A percentile compares a stretch with the other conserved stretches of the same genome.
Evolutionary conservation across 1,140 invertebrate genomes (phyloP).

Genomic region (Chrysoperla carnea): DNA sequence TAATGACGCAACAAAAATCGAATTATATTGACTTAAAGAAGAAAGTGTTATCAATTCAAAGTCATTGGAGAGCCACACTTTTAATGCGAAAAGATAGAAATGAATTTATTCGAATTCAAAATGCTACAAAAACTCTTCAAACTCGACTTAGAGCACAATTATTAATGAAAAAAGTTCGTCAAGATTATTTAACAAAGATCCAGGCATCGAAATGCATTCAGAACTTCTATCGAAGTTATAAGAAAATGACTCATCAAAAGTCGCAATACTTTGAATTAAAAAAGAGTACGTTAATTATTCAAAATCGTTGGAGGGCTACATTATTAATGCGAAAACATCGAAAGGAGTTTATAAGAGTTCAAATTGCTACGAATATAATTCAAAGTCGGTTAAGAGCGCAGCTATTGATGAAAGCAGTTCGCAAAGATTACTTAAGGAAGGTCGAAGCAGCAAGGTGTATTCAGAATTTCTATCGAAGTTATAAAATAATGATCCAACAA

Average conservation of each 20-base stretch:
- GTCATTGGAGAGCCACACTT: conserved; percentile 13
- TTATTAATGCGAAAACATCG: too few species aligned
- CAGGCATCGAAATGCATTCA: conserved; percentile 15
- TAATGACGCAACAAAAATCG: conserved; percentile 7
- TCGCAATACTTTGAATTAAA: too few species aligned
- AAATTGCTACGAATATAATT: too few species aligned
- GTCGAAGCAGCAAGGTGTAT: conserved; percentile 16
- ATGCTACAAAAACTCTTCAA: conserved; percentile 24
- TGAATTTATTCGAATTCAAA: conserved; percentile 11
- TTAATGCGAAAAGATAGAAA: conserved; percentile 12
- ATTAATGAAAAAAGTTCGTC: conserved; percentile 15
- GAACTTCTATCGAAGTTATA: conserved; percentile 11
- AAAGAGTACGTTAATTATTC: too few species aligned
- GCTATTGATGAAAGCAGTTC: conserved; percentile 1
- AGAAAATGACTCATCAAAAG: not conserved
- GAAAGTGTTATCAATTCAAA: conserved; percentile 15
- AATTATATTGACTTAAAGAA: conserved; percentile 18
- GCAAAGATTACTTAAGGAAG: conserved; percentile 15
- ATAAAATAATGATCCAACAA: conserved; percentile 10
- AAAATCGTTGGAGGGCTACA: too few species aligned
- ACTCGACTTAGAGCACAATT: conserved; percentile 23
- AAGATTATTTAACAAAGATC: conserved; percentile 17
- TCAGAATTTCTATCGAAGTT: conserved; percentile 19
- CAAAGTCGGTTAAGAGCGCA: too few species aligned
- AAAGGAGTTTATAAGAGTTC: too few species aligned